Evolutionary conservation across 2,888 invertebrate genomes (phyloP), one percentile per base, ranked within the genome.

Genomic region (Homarus gammarus): DNA sequence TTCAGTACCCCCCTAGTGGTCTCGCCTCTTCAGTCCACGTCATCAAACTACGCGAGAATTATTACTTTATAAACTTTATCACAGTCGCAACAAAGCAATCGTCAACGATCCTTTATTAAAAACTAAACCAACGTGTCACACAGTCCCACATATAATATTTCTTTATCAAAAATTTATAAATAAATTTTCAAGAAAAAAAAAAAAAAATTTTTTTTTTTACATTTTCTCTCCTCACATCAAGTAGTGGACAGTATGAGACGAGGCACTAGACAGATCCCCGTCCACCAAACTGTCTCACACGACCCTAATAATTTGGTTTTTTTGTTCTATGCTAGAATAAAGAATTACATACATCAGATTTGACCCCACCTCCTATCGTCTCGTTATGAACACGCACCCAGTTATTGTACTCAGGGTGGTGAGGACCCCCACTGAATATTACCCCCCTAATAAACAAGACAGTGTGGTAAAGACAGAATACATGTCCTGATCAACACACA

Each of bases 1-100:
- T 6, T 15, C 40, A 0, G 15, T 15, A 10, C 70, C 31, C 2
- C 70, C 27, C 70, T 44, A 44, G 6, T 44, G 44, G 44, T 5
- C 22, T 64, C 64, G n/a, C 68, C 31, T 27, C 31, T 33, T 36
- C 15, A 6, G 31, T 22, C 10, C 73, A 36, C 33, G 22, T 33
- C 31, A 6, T 3, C 33, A 38, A 61, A 38, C n/a, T 61, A 81
- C 40, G 33, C 22, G 6, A 36, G 36, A 81, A 15, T 79, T 33
- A 81, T 27, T 61, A 61, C 38, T 56, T 38, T 64, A 81, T 81
- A 81, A 81, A 81, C 81, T 79, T 81, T 81, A 81, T 81, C 81
- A 81, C 81, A 81, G 81, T 64, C 81, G 81, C 33, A 81, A 79
- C 79, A 81, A 38, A 81, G 38, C 36, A 61, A 56, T 61, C 56